Evolutionary conservation across 2,113 vertebrate species (phyloP), one percentile per base, ranked within the genome.

Genomic region (Neomonachus schauinslandi): DNA sequence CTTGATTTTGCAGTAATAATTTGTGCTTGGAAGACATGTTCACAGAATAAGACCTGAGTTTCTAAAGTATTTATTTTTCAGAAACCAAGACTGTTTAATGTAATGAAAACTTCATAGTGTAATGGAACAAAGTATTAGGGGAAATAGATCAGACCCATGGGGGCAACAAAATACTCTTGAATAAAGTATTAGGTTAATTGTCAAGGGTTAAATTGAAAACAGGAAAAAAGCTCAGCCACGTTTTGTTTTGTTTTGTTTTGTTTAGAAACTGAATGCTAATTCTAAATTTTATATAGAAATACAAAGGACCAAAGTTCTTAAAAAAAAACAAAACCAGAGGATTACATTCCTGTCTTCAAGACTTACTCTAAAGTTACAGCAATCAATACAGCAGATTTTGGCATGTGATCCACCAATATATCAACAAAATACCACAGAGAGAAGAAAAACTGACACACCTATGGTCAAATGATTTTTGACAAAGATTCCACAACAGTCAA

Each of bases 1-100:
- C 16, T 84, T 87, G 39, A 95, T 61, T 94, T 94, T 53, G 14
- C 36, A 28, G 39, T 71, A 94, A 39, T 85, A 84, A 95, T 80
- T 97, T 76, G 31, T 88, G 28, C 46, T 87, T 71, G 55, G 90
- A 87, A 93, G 33, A n/a, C 24, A 63, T 11, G 19, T 55, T 92
- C 69, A 55, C 53, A 94, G 85, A 67, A 51, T 77, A 81, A 79
- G 80, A 87, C 8, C 63, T 91, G 22, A 0, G 9, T 97, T 96
- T 85, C 84, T 93, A 55, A 94, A 88, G 24, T 89, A 42, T 72
- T 59, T 84, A 19, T 46, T 96, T 95, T 95, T 90, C 55, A 81
- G 69, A 95, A 96, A 83, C 33, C 22, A 63, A 81, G 46, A 88
- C 51, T 96, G 53, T 72, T 84, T 88, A 94, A 59, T 42, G 83